Evolutionary conservation across 2,113 vertebrate genomes (phyloP), one percentile per base, ranked within the genome.

Genomic region (Chiloscyllium plagiosum): DNA sequence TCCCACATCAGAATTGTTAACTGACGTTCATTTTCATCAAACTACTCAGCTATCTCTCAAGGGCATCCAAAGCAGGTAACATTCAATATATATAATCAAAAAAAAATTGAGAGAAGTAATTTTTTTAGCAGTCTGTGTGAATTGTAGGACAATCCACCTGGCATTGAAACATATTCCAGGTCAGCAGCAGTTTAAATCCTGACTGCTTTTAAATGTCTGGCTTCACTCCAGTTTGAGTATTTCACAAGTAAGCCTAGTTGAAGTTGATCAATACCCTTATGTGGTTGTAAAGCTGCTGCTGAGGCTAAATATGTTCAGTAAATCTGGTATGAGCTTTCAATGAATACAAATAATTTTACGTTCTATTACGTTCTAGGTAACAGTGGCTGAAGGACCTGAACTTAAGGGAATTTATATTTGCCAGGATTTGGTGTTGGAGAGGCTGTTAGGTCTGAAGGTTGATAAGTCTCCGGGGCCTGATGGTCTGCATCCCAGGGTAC

Each of bases 201-300:
- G 61, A 37, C 65, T 93, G 61, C 33, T 93, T 93, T 33, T 37
- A 93, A 93, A 66, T 66, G 61, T 68, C 89, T 93, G 61, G 56
- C 89, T 93, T 24, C 19, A 37, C 66, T 37, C 61, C 89, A 37
- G 61, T 10, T 68, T 6, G 61, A 93, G 19, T 93, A 66, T 24
- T 93, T 66, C 15, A n/a, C 61, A 37, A 93, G n/a, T 19, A 93
- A 93, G n/a, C 61, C 89, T 37, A 68, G 89, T 93, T 33, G 19
- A 93, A 66, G 29, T 66, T 93, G 89, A 93, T 93, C 89, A 92
- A 92, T 92, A 92, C 61, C 26, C 56, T 93, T 93, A 61, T 93
- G 66, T 66, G 20, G 61, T 33, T 93, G 3, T 92, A 66, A 90
- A 66, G 33, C 56, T 93, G 61, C 56, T 90, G 17, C 4, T 93